Percentiles rank a stretch among this genome's conserved stretches.
These are phyloP conservation scores for Lampris incognitus DNA, from an alignment of 2,113 vertebrate species.

Conservation along the genomic window DNA sequence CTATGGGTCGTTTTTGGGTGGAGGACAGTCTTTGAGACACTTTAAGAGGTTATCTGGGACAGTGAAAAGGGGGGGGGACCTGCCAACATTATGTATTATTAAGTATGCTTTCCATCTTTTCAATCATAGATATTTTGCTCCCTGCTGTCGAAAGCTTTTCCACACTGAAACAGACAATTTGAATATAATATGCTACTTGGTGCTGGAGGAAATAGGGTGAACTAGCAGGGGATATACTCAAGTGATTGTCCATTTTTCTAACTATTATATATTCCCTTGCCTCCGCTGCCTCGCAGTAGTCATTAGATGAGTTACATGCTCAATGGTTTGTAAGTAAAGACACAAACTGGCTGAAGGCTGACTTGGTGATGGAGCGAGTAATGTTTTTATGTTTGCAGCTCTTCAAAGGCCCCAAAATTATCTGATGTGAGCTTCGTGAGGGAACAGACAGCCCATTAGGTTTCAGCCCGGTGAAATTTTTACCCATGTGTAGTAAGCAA, in stretches of 20 bases:
- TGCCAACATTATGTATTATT: neutral
- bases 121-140: neutral
- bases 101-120: constrained; percentile 7
- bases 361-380: neutral
- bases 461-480: neutral
- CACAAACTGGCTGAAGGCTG: constrained; percentile 4
- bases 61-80: neutral
- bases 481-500: constrained; percentile 4
- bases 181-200: constrained; percentile 24
- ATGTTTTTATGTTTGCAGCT: neutral
- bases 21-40: neutral
- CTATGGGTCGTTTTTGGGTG: too few relatives aligned
- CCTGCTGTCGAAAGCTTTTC: constrained; percentile 29
- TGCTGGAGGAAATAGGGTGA: neutral
- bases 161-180: constrained; percentile 25
- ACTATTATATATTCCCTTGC: neutral
- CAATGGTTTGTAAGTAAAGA: neutral
- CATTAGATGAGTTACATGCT: constrained; percentile 19
- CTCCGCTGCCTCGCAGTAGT: neutral
- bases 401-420: neutral
- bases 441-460: neutral
- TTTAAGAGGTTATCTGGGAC: neutral
- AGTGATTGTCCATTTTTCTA: neutral
- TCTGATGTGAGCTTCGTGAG: neutral
- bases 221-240: neutral